These are phyloP conservation scores for Indicator maculatus DNA, from an alignment of 2,113 vertebrate species.

Conservation along the genomic window DNA sequence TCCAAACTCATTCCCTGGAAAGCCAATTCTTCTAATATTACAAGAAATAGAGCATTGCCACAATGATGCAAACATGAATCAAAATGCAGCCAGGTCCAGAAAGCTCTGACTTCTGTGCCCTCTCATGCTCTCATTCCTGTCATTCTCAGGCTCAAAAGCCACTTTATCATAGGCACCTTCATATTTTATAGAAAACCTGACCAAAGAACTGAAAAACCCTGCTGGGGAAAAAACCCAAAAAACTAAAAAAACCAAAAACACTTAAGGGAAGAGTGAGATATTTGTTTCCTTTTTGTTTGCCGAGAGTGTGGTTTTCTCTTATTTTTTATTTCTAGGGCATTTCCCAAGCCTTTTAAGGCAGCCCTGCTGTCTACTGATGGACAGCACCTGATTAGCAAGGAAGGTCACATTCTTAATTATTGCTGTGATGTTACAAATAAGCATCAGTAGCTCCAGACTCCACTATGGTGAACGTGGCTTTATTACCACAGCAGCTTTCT, in stretches of 20 bases:
- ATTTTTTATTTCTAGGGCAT: background rate
- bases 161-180: background rate
- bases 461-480: background rate
- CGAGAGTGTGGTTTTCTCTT: background rate
- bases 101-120: rapidly evolving
- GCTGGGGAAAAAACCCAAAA: background rate
- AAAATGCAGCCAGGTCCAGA: background rate
- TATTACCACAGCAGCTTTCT: background rate
- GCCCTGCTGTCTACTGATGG: background rate
- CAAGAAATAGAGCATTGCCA: background rate
- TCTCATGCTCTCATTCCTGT: background rate
- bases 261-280: background rate
- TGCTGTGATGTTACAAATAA: background rate
- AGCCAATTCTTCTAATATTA: background rate
- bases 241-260: background rate
- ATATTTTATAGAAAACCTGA: background rate
- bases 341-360: slow-evolving; percentile 15
- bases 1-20: background rate
- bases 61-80: background rate
- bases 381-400: background rate
- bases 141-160: background rate
- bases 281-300: slow-evolving; percentile 21
- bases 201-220: background rate
- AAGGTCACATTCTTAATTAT: background rate
- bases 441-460: background rate